Conservation (phyloP, 2,888 invertebrate species). For the Thyatira batis region DNA sequence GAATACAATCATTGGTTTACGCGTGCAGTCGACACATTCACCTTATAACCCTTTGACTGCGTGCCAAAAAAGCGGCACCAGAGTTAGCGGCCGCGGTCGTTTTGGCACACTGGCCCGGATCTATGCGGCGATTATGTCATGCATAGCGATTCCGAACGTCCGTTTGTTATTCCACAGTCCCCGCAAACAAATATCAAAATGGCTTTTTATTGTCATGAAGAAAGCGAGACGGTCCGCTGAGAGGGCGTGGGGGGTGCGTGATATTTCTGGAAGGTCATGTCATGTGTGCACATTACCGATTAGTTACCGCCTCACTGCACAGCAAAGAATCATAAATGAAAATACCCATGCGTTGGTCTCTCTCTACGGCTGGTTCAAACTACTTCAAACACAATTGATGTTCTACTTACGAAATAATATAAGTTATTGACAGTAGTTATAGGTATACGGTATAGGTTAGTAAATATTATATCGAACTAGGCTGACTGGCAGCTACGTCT, state of each 20-base stretch:
- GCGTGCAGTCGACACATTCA: slow-evolving; percentile 63
- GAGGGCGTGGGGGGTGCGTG: slow-evolving; percentile 31
- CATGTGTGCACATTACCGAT: slow-evolving; percentile 35
- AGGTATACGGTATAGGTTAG: no score
- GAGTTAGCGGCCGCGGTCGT: slow-evolving; percentile 52
- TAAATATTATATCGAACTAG: no score
- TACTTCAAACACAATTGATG: no score
- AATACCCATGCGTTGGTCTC: no score
- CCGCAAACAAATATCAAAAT: slow-evolving; percentile 52
- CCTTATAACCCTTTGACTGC: slow-evolving; percentile 74
- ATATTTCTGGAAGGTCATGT: slow-evolving; percentile 67
- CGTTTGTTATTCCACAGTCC: slow-evolving; percentile 62
- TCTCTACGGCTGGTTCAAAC: no score
- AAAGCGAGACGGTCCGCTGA: slow-evolving; percentile 33
- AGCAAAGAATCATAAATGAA: no score
- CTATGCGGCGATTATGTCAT: slow-evolving; percentile 79
- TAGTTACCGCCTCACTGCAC: slow-evolving; percentile 4
- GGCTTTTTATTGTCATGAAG: slow-evolving; percentile 55
- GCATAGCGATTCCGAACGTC: slow-evolving; percentile 60
- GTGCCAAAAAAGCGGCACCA: slow-evolving; percentile 70
- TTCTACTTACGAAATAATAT: no score
- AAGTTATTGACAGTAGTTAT: no score
- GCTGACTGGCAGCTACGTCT: no score
- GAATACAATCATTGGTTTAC: slow-evolving; percentile 37
- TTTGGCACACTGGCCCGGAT: slow-evolving; percentile 77